Percentiles rank a stretch among this genome's conserved stretches.
Conservation (phyloP, 2,797 vertebrate genomes). For the Diglossa cyanea region DNA sequence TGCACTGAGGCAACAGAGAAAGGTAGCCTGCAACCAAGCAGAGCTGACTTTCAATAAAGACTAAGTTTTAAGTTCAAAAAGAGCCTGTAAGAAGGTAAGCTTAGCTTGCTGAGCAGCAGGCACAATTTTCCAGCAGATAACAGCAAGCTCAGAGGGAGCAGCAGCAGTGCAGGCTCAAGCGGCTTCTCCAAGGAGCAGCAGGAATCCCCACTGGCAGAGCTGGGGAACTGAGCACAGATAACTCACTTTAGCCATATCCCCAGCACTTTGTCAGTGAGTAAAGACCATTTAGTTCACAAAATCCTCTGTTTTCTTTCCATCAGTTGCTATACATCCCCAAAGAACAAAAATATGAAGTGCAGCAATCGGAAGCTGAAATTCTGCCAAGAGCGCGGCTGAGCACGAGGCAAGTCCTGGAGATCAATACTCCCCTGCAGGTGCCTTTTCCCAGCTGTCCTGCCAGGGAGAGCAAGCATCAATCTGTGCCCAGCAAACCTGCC, state of each 20-base stretch:
- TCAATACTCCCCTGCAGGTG: background rate
- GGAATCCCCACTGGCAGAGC: background rate
- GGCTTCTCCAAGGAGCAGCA: background rate
- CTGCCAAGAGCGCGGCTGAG: fast-evolving
- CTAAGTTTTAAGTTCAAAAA: background rate
- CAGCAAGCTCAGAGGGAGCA: background rate
- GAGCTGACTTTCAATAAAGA: background rate
- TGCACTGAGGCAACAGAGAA: background rate
- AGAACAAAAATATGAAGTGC: background rate
- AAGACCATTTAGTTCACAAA: background rate
- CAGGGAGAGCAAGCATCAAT: background rate
- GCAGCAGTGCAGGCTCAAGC: background rate
- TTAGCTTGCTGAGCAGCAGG: background rate
- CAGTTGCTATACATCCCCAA: background rate
- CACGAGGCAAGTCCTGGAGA: background rate
- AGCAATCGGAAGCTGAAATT: background rate
- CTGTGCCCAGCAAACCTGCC: background rate
- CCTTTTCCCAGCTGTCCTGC: fast-evolving
- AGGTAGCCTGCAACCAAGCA: background rate
- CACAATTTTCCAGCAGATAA: background rate
- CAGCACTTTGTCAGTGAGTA: background rate
- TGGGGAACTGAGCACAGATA: background rate
- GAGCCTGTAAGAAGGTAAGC: background rate
- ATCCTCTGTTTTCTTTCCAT: background rate
- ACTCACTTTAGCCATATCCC: background rate